Conservation (phyloP, 2,797 vertebrate genomes). For the Phataginus tetradactyla region DNA sequence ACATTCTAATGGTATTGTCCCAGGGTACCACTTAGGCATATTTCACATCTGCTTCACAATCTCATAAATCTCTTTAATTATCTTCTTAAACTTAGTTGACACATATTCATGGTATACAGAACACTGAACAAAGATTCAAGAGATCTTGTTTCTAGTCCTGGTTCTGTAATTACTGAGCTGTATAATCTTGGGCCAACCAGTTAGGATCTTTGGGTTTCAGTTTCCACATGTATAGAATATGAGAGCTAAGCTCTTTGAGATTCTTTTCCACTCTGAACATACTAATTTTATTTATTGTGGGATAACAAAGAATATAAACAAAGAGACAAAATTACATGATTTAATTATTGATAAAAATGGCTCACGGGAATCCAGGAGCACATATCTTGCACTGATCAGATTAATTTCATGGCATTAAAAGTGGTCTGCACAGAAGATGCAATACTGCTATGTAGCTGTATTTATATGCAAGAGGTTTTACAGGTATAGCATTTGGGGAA, state of each 20-base stretch:
- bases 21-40: neutral
- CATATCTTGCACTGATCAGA: neutral
- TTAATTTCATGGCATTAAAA: conserved; percentile 15
- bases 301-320: conserved; percentile 11
- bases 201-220: neutral
- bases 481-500: neutral
- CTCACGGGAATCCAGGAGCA: neutral
- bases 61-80: neutral
- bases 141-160: neutral
- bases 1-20: neutral
- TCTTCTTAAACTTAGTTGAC: neutral
- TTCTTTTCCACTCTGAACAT: conserved; percentile 18
- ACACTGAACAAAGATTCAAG: neutral
- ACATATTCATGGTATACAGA: neutral
- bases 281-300: neutral
- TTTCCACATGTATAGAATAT: neutral
- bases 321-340: conserved; percentile 2
- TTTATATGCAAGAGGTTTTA: conserved; percentile 19
- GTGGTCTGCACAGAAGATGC: neutral
- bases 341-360: conserved; percentile 33
- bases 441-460: neutral
- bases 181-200: neutral
- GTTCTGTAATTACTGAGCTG: neutral
- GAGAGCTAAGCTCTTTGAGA: neutral
- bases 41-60: neutral